A percentile compares a stretch with the other conserved stretches of the same genome.
These are phyloP conservation scores for Callopanchax toddi DNA, from an alignment of 2,113 vertebrate genomes.

Conservation along the genomic window DNA sequence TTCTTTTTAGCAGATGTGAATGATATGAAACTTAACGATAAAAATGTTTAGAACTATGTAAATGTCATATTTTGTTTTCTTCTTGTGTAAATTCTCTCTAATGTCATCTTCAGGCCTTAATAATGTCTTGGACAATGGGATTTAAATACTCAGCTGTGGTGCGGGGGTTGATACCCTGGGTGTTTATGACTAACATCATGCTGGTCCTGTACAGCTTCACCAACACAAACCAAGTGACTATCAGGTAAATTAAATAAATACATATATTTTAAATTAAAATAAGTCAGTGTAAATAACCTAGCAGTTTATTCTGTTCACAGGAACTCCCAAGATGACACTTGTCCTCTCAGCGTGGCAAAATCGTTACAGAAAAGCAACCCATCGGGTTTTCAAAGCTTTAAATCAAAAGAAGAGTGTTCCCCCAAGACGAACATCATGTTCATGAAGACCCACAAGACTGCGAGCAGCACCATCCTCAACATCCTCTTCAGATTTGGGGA, in stretches of 20 bases:
- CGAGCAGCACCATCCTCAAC: constrained; percentile 95
- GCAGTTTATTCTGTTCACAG: constrained; percentile 66
- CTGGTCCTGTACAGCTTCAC: constrained; percentile 85
- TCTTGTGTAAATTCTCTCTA: neutral
- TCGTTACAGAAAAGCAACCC: fast-evolving
- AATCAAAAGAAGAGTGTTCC: constrained; percentile 61
- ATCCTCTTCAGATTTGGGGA: constrained; percentile 95
- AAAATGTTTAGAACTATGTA: neutral
- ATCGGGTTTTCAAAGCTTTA: constrained; percentile 1
- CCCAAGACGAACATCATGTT: constrained; percentile 90
- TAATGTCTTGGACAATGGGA: constrained; percentile 62
- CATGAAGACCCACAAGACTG: constrained; percentile 98
- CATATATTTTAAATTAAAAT: neutral
- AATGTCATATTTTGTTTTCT: neutral
- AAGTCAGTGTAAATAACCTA: neutral
- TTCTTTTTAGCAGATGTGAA: neutral
- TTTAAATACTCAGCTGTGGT: constrained; percentile 76
- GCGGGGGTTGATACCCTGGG: constrained; percentile 82
- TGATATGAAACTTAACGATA: neutral
- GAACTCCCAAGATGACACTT: constrained; percentile 68
- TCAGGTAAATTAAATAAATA: constrained; percentile 73
- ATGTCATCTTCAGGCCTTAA: constrained; percentile 68
- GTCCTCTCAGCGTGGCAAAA: constrained; percentile 58
- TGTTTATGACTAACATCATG: constrained; percentile 85
- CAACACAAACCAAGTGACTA: constrained; percentile 59